Conservation (phyloP, 2,888 invertebrate species). For the Callimorpha dominula region DNA sequence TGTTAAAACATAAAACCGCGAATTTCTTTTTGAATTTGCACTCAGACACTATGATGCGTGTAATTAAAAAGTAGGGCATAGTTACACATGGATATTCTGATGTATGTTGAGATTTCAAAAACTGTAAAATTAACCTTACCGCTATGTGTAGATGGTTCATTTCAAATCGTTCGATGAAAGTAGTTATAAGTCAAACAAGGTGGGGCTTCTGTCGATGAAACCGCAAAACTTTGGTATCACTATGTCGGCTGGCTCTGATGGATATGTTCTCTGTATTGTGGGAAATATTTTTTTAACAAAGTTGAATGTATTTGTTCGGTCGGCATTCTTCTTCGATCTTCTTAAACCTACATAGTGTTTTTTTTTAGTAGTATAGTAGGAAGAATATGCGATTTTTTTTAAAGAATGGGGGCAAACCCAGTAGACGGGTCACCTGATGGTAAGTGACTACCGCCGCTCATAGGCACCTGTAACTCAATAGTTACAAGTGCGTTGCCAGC, state of each 20-base stretch:
- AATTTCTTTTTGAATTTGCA: slow-evolving; percentile 78
- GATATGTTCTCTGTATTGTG: slow-evolving; percentile 47
- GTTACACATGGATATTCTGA: slow-evolving; percentile 55
- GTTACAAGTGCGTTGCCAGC: too few species aligned
- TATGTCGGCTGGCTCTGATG: slow-evolving; percentile 59
- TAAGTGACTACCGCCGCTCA: too few species aligned
- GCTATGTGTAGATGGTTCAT: slow-evolving; percentile 25
- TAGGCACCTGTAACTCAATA: too few species aligned
- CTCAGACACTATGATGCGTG: slow-evolving; percentile 76
- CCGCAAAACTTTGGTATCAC: slow-evolving; percentile 73
- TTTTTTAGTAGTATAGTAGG: too few species aligned
- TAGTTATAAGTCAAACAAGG: slow-evolving; percentile 38
- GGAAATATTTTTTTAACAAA: too few species aligned
- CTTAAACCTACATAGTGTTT: too few species aligned
- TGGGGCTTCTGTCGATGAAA: slow-evolving; percentile 61
- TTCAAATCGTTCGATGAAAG: slow-evolving; percentile 31
- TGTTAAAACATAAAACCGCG: slow-evolving; percentile 62
- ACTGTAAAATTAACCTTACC: neutral
- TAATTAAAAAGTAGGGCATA: slow-evolving; percentile 81
- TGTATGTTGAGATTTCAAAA: slow-evolving; percentile 43
- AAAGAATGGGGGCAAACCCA: too few species aligned
- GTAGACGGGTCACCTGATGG: too few species aligned
- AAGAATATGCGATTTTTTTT: too few species aligned
- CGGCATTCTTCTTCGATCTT: too few species aligned
- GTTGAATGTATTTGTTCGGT: too few species aligned